Conservation (phyloP, 2,888 invertebrate genomes). For the Masnerella sp. region DNA sequence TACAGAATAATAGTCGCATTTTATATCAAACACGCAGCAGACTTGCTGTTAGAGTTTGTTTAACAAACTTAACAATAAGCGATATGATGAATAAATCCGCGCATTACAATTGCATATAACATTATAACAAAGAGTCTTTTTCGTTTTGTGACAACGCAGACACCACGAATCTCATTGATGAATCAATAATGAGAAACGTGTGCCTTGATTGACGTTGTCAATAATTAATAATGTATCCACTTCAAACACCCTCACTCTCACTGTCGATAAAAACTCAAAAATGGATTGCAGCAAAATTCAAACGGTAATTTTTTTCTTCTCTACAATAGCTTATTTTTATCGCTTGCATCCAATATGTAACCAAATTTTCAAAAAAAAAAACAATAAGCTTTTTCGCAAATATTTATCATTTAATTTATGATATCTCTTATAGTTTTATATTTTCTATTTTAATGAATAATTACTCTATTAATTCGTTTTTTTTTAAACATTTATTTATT, state of each 20-base stretch:
- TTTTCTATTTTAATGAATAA: no score
- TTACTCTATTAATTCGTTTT: no score
- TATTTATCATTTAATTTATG: no score
- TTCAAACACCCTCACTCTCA: constrained; percentile 8
- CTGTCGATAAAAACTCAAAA: constrained; percentile 18
- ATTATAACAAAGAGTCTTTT: constrained; percentile 17
- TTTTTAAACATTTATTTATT: no score
- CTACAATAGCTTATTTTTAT: no score
- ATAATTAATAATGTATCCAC: constrained; percentile 35
- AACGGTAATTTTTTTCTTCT: background rate
- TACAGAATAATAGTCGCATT: background rate
- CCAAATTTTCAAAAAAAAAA: no score
- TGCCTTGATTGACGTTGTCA: constrained; percentile 33
- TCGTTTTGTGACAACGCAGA: constrained; percentile 14
- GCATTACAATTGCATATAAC: constrained; percentile 14
- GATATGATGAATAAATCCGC: constrained; percentile 17
- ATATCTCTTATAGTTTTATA: no score
- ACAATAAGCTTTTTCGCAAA: no score
- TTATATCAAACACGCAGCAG: background rate
- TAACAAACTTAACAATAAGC: constrained; percentile 5
- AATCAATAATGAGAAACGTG: constrained; percentile 33
- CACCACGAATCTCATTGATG: constrained; percentile 14
- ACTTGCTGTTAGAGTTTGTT: constrained; percentile 5
- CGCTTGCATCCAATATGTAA: no score
- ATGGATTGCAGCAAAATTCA: constrained; percentile 16